Evolutionary conservation across 1,140 invertebrate genomes (phyloP).

Genomic region (Coptotermes formosanus): DNA sequence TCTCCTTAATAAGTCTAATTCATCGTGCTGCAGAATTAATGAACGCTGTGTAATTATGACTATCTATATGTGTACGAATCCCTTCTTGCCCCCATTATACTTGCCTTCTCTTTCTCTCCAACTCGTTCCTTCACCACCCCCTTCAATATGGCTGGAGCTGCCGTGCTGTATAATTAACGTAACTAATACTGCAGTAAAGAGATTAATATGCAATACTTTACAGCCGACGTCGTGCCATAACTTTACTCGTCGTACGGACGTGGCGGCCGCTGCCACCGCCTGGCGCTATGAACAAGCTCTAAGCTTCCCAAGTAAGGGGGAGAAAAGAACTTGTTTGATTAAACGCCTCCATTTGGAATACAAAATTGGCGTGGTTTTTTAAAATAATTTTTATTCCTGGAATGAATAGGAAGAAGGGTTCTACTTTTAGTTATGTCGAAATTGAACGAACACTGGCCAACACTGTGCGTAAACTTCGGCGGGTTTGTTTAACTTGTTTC

Average conservation of each 20-base stretch:
- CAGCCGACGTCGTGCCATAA: slow-evolving; percentile 37
- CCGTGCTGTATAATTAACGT: slow-evolving; percentile 47
- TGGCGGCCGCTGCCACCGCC: slow-evolving; percentile 8
- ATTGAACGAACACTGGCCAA: neutral
- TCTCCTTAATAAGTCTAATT: neutral
- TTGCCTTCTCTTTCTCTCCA: neutral
- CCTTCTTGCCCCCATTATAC: neutral
- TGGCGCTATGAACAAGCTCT: slow-evolving; percentile 32
- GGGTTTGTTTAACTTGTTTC: neutral
- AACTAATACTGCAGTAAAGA: slow-evolving; percentile 49
- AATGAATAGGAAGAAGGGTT: neutral
- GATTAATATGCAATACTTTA: slow-evolving; percentile 50
- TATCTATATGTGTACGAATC: neutral
- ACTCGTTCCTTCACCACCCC: neutral
- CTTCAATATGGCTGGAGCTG: slow-evolving; percentile 10
- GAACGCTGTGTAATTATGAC: slow-evolving; percentile 1
- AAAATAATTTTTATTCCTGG: neutral
- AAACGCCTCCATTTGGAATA: slow-evolving; percentile 48
- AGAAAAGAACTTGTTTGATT: slow-evolving; percentile 47
- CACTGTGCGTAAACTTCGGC: neutral
- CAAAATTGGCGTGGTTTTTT: slow-evolving; percentile 39
- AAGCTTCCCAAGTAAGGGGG: slow-evolving; percentile 38
- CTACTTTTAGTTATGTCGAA: neutral
- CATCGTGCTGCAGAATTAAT: neutral
- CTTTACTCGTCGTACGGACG: neutral